Base-by-base conservation (phyloP, 1,140 invertebrate genomes). In the Anthonomus grandis region DNA sequence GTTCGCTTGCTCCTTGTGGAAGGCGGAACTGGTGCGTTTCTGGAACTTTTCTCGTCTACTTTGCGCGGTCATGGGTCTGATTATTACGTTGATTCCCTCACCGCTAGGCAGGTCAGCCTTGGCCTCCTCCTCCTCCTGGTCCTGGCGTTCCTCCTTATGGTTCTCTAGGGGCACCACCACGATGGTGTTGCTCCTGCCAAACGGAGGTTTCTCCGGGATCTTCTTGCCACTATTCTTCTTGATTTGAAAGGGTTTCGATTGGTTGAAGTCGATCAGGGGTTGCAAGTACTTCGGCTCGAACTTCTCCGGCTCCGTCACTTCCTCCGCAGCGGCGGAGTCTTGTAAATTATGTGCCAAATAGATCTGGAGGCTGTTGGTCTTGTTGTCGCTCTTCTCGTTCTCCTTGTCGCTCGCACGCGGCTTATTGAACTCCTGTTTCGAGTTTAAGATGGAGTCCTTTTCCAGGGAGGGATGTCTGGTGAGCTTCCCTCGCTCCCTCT, bases 301-400 rank as follows among this genome's bases (percentile, higher is more conserved):
- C 27, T 25, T 62, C 53, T 39, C 18, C 27, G 18, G n/a, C n/a
- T n/a, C n/a, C 10, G 12, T 10, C 0, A 41, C 15, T 41, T 41
- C 17, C 38, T 41, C 38, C 13, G 2, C 19, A 21, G 2, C 18
- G 10, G 42, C 6, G 10, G 17, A 45, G 5, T 75, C 73, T 12
- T 68, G 50, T 6, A 68, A 69, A n/a, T 71, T 71, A 18, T 75
- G 77, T 0, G 79, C 75, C 10, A 83, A 59, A 53, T 79, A 80
- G 9, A 82, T 82, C 34, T 81, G 74, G 12, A 83, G 72, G n/a
- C n/a, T n/a, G 42, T 81, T 82, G 0, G 74, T 70, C 59, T 76
- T 77, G 10, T 74, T 75, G 17, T 74, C 70, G 5, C 78, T 73
- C 42, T 77, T 76, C 78, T 78, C 80, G 0, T 77, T 79, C 3